Evolutionary conservation across 1,140 invertebrate species (phyloP), one percentile per base, ranked within the genome.

Genomic region (Nasonia vitripennis): DNA sequence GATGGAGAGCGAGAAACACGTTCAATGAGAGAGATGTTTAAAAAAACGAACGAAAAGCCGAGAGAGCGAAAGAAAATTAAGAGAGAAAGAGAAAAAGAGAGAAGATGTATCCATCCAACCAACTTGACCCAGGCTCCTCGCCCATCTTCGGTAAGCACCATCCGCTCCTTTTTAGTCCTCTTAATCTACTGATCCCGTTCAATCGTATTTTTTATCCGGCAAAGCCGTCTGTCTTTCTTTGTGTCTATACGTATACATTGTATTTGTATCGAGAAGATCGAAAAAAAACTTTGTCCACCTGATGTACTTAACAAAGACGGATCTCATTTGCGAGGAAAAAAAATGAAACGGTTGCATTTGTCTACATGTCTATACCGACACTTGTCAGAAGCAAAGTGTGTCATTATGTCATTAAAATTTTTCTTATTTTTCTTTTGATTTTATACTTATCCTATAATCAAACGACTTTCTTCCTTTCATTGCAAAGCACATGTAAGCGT

Each of bases 61-160:
- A 55, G 41, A 45, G 77, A 88, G 83, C 87, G 86, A 88, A 84
- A 86, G 86, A 87, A 87, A 90, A 91, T 88, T 91, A 86, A 91
- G 89, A 90, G 79, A 83, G 78, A 90, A 88, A 91, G 87, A 88
- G 86, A 89, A 89, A 93, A 87, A 92, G 88, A 92, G 91, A 91
- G 91, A 91, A 92, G 91, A 92, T 93, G 91, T 93, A 91, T 93
- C 92, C 90, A 92, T 93, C 89, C 91, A 93, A 93, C 92, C 92
- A 93, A 93, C 91, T 91, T 93, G 92, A 91, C 92, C 91, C 91
- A 93, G 92, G 92, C 92, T 93, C 92, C 93, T 93, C 34, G 92
- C 90, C 93, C 92, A 90, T 92, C 89, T 93, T 92, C 90, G 93
- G 92, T 93, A 93, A 93, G 93, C 93, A 93, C 83, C 91, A 93